Evolutionary conservation across 2,113 vertebrate species (phyloP), one percentile per base, ranked within the genome.

Genomic region (Sebastes schlegelii): DNA sequence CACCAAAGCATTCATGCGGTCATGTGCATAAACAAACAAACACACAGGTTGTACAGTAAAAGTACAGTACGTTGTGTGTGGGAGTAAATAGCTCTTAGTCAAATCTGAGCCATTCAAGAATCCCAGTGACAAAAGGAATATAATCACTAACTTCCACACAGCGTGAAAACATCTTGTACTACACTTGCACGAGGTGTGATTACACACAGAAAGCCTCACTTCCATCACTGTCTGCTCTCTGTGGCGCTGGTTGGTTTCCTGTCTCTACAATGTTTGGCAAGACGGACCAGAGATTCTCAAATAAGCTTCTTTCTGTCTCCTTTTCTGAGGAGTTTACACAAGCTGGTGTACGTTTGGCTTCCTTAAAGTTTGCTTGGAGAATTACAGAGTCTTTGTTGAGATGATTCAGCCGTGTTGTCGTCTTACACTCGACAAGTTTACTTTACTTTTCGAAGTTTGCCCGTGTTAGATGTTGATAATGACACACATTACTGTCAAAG

Each of bases 1-100:
- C 80, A 82, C 48, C 9, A 51, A 55, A 21, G 43, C 79, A 46
- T 49, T 83, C 54, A 77, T 49, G 78, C 67, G 76, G 26, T n/a
- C 45, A 61, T 65, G 54, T 61, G 52, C 86, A 34, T 2, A 60
- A 49, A 78, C n/a, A 57, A 11, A 78, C 14, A 83, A 60, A 54
- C 68, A 72, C 67, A 52, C 54, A 64, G 1, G 34, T 34, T 34
- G 34, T 61, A 75, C 17, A 60, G 52, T 64, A 26, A 45, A 72
- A 46, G 16, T 14, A 62, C 42, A 66, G n/a, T 52, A 11, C 10
- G 62, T 55, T 66, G 60, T 66, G 19, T 5, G 73, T 48, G 52
- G 54, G 51, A 71, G 68, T 82, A 69, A 75, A 81, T 23, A 51
- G 49, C 61, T 40, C 12, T 21, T 66, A 62, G 63, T 80, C 75